Evolutionary conservation across 2,113 vertebrate species (phyloP), one percentile per base, ranked within the genome.

Genomic region (Bufo gargarizans): DNA sequence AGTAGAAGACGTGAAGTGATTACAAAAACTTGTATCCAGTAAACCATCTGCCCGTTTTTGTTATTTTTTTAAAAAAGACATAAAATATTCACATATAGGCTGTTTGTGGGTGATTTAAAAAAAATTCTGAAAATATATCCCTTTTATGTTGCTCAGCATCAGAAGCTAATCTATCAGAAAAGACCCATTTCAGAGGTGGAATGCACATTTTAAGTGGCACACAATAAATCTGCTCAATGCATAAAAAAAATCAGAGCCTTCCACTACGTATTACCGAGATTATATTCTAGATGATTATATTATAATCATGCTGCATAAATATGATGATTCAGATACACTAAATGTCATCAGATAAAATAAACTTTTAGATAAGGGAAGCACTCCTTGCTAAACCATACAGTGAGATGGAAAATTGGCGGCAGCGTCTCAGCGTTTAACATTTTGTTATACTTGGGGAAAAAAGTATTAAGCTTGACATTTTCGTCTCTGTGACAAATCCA

Each of bases 341-440:
- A 88, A 88, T 83, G 87, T 76, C 87, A 88, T 83, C 87, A 77
- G 87, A 88, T 88, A 88, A 76, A 77, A 65, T 19, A 53, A 88
- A 82, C 56, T 58, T 77, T 43, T 53, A 55, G 69, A 82, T 82
- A 83, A 88, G 56, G 65, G 65, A 83, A 77, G 71, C 47, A n/a
- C 56, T 63, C 9, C 76, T 88, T 69, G 53, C 12, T 53, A 50
- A 63, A 45, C 12, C 56, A 4, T 49, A 65, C 67, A 61, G 20
- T 61, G 47, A 65, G 53, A 80, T 80, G 71, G 11, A 84, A 84
- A 83, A 83, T 88, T 53, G 43, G 14, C 67, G 55, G 58, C 59
- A 84, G 84, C 72, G 87, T 55, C 87, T 88, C 4, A 63, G 43
- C 43, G 47, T 63, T 88, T 84, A 84, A 65, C 87, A 83, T 77